Percentiles rank a stretch among this genome's conserved stretches.
These are phyloP conservation scores for Xerus rutilus DNA, from an alignment of 2,797 vertebrate species.

Conservation along the genomic window DNA sequence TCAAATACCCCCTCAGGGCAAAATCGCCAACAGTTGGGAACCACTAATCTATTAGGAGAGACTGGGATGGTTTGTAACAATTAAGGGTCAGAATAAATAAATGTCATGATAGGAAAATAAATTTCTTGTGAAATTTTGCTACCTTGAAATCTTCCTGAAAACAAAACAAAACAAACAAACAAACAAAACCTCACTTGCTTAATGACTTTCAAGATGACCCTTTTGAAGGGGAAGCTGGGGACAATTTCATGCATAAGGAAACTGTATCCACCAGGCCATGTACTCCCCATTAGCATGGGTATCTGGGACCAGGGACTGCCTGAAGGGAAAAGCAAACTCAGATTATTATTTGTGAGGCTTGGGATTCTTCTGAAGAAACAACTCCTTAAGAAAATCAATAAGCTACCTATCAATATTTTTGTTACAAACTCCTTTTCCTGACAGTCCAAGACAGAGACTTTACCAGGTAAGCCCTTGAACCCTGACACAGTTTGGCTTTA, in stretches of 20 bases:
- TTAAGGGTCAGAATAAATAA: neutral
- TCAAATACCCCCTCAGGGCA: neutral
- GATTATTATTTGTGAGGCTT: neutral
- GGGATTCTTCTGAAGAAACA: slow-evolving; percentile 23
- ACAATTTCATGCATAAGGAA: neutral
- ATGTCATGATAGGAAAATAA: neutral
- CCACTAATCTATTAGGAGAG: neutral
- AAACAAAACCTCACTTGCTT: neutral
- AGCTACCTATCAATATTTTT: neutral
- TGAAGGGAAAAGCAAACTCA: neutral
- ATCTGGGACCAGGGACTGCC: neutral
- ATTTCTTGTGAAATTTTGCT: neutral
- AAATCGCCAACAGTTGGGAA: neutral
- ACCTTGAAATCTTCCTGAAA: neutral
- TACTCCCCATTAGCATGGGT: neutral
- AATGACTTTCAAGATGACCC: neutral
- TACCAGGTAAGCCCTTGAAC: neutral
- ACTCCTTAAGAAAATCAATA: neutral
- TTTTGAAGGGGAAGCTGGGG: neutral
- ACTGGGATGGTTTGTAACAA: neutral
- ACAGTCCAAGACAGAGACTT: neutral
- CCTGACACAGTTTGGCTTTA: neutral
- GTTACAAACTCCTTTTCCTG: neutral
- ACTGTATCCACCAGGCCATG: neutral
- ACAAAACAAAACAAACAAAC: neutral